These are phyloP conservation scores for Amniataba percoides DNA, from an alignment of 2,797 vertebrate genomes.

Conservation along the genomic window DNA sequence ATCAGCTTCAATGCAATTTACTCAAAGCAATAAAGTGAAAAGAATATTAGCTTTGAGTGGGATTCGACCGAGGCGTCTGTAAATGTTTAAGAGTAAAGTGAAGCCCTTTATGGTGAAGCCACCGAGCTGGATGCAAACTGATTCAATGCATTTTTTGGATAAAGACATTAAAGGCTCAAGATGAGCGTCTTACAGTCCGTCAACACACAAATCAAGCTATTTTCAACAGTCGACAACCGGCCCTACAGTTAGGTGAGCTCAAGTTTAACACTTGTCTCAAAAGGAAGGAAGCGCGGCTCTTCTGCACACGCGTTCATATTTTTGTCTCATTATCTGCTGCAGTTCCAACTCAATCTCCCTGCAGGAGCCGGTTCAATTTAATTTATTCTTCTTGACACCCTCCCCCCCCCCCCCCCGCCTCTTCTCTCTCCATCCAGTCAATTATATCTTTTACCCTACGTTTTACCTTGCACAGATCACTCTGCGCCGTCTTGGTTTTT, in stretches of 20 bases:
- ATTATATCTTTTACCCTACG: constrained; percentile 24
- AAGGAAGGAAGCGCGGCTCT: neutral
- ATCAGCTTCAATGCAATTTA: constrained; percentile 14
- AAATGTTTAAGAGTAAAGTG: constrained; percentile 7
- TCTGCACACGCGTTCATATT: constrained; percentile 6
- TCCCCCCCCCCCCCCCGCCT: constrained; percentile 14
- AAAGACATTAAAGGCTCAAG: neutral
- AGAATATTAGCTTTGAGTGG: neutral
- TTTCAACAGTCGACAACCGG: neutral
- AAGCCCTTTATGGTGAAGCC: neutral
- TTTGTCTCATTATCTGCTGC: constrained; percentile 31
- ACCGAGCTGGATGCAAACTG: neutral
- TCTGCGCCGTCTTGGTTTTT: constrained; percentile 5
- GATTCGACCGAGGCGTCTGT: neutral
- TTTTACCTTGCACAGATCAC: neutral
- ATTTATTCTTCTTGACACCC: constrained; percentile 33
- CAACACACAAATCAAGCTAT: neutral
- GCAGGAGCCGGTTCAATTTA: constrained; percentile 31
- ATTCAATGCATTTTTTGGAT: constrained; percentile 18
- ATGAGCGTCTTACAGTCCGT: constrained; percentile 3
- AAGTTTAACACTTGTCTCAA: neutral
- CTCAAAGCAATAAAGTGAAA: neutral
- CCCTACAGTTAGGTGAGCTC: neutral
- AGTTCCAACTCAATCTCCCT: constrained; percentile 13
- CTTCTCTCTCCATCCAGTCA: constrained; percentile 17